Evolutionary conservation across 2,888 invertebrate species (phyloP).

Genomic region (Apodemia hepburni): DNA sequence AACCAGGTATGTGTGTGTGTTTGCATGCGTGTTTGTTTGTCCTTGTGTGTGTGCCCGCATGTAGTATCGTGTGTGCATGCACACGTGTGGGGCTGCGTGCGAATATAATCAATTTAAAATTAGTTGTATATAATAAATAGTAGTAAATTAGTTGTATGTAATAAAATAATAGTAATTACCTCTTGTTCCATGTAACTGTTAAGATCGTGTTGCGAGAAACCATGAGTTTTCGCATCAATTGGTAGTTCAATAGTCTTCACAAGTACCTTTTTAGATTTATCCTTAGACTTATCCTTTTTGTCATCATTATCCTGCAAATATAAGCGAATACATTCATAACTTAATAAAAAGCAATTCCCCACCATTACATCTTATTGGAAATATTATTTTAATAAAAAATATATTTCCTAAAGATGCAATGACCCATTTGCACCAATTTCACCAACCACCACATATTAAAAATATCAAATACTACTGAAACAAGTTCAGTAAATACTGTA

Average conservation of each 20-base stretch:
- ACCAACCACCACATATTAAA: constrained; percentile 38
- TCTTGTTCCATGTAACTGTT: constrained; percentile 90
- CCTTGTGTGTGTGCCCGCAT: too few relatives aligned
- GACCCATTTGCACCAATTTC: constrained; percentile 72
- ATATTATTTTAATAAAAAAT: constrained; percentile 36
- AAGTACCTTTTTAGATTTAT: constrained; percentile 84
- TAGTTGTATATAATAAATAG: too few relatives aligned
- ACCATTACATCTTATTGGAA: constrained; percentile 46
- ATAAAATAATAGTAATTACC: constrained; percentile 61
- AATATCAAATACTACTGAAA: constrained; percentile 34
- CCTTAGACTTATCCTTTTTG: constrained; percentile 84
- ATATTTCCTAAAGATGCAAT: constrained; percentile 56
- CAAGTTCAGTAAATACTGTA: constrained; percentile 38
- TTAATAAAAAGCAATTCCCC: constrained; percentile 47
- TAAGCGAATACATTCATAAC: constrained; percentile 46
- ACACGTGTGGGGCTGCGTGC: too few relatives aligned
- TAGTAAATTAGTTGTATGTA: too few relatives aligned
- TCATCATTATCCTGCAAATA: constrained; percentile 77
- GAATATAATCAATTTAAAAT: too few relatives aligned
- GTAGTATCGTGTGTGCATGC: too few relatives aligned
- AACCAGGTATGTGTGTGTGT: neutral
- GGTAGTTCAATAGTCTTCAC: constrained; percentile 92
- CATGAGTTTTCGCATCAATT: constrained; percentile 87
- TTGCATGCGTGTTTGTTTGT: too few relatives aligned
- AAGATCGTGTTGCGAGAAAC: constrained; percentile 85